Percentiles rank a stretch among this genome's conserved stretches.
Conservation (phyloP, 2,113 vertebrate genomes). For the Arothron firmamentum region DNA sequence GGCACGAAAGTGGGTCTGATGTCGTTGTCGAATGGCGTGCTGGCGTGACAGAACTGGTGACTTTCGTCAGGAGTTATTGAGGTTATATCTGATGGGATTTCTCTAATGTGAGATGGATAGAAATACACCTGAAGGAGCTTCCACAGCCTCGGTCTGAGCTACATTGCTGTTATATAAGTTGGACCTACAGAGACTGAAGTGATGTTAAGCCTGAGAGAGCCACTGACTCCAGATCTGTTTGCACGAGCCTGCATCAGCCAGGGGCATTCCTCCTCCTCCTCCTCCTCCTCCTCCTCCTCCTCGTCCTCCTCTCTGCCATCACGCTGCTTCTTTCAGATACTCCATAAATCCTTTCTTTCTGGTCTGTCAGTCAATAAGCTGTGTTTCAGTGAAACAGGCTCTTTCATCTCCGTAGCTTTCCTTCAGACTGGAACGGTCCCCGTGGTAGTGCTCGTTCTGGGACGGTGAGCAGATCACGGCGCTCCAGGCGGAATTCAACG, state of each 20-base stretch:
- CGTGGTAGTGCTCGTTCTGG: constrained; percentile 9
- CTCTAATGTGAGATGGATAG: constrained; percentile 4
- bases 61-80: constrained; percentile 20
- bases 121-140: constrained; percentile 13
- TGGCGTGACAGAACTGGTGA: constrained; percentile 18
- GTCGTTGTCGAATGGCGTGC: constrained; percentile 19
- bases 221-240: constrained; percentile 9
- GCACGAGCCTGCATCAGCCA: constrained; percentile 24
- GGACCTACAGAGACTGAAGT: constrained; percentile 9
- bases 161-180: constrained; percentile 33
- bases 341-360: constrained; percentile 36
- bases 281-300: too few relatives aligned
- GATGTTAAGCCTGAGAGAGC: constrained; percentile 14
- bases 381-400: constrained; percentile 4
- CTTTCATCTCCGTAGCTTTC: constrained; percentile 18
- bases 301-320: constrained; percentile 17
- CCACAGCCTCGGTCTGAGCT: constrained; percentile 9
- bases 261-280: constrained; percentile 11
- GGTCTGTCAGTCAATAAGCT: constrained; percentile 27
- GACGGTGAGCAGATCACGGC: background rate
- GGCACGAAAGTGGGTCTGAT: constrained; percentile 1
- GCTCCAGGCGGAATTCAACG: constrained; percentile 8
- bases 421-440: constrained; percentile 29
- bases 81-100: constrained; percentile 24
- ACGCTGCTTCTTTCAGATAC: constrained; percentile 20